phyloP scores from a whole-genome alignment of 2,113 vertebrate species.

The Antechinus flavipes region DNA sequence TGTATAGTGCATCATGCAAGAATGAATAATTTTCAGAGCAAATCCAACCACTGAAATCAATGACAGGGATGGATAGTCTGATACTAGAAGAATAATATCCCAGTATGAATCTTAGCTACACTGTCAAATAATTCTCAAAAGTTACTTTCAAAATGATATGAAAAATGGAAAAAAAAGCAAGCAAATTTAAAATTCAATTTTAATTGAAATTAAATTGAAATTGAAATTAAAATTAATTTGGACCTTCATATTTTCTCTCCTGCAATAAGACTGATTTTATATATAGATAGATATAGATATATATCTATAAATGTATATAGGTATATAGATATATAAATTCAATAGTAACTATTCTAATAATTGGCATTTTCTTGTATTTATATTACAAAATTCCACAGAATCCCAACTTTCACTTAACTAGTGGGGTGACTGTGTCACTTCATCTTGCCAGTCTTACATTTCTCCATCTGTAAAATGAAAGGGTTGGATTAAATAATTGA shows the following conservation, averaged over 20 bases:
- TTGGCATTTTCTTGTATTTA: conserved; percentile 17
- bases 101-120: not conserved
- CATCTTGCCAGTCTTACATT: not conserved
- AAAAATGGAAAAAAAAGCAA: not conserved
- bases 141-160: not conserved
- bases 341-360: not conserved
- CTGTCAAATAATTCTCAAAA: not conserved
- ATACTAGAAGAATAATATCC: not conserved
- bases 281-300: no score
- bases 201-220: no score
- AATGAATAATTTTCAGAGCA: conserved; percentile 32
- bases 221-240: not conserved
- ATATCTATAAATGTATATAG: no score
- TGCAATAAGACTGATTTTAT: not conserved
- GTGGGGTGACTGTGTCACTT: not conserved
- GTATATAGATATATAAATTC: not conserved
- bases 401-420: not conserved
- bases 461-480: not conserved
- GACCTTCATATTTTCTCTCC: not conserved
- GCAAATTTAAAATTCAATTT: not conserved
- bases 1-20: not conserved
- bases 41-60: not conserved
- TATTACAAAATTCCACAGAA: not conserved
- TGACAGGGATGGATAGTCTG: not conserved
- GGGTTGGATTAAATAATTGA: not conserved